Evolutionary conservation across 1,140 invertebrate species (phyloP).

Genomic region (Lepidurus packardi): DNA sequence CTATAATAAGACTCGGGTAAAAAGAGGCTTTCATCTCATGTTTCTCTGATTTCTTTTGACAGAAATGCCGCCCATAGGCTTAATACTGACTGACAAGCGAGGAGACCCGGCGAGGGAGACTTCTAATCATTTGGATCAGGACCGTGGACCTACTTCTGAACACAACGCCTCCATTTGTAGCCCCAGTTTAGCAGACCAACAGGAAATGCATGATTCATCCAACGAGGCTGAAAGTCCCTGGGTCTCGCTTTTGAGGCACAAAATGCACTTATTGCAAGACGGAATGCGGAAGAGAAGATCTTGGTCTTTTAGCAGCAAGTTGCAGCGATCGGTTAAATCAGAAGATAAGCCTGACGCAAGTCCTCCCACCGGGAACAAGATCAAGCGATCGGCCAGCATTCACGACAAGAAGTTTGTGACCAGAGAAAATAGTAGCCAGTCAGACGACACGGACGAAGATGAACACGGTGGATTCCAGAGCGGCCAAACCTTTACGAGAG

Average conservation of each 20-base stretch:
- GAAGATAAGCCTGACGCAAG: not conserved
- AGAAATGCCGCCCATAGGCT: slow-evolving; percentile 20
- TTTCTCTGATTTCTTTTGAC: slow-evolving; percentile 14
- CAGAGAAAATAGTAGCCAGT: not conserved
- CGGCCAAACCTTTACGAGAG: slow-evolving; percentile 20
- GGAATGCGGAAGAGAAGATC: not conserved
- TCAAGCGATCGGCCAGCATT: not conserved
- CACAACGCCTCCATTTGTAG: not conserved
- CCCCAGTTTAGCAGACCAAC: not conserved
- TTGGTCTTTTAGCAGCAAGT: not conserved
- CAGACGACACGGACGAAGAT: slow-evolving; percentile 26
- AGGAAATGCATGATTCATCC: not conserved
- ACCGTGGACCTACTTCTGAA: not conserved
- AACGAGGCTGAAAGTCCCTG: not conserved
- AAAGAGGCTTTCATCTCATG: not conserved
- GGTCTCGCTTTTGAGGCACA: not conserved
- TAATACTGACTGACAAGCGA: slow-evolving; percentile 6
- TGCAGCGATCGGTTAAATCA: not conserved
- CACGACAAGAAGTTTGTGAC: not conserved
- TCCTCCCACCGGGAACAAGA: not conserved
- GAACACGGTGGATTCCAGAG: slow-evolving; percentile 26
- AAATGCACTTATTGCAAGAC: not conserved
- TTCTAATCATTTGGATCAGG: not conserved
- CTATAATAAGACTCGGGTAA: not conserved
- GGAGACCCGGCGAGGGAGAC: not conserved